Evolutionary conservation across 2,113 vertebrate species (phyloP), one percentile per base, ranked within the genome.

Genomic region (Eurystomus gularis): DNA sequence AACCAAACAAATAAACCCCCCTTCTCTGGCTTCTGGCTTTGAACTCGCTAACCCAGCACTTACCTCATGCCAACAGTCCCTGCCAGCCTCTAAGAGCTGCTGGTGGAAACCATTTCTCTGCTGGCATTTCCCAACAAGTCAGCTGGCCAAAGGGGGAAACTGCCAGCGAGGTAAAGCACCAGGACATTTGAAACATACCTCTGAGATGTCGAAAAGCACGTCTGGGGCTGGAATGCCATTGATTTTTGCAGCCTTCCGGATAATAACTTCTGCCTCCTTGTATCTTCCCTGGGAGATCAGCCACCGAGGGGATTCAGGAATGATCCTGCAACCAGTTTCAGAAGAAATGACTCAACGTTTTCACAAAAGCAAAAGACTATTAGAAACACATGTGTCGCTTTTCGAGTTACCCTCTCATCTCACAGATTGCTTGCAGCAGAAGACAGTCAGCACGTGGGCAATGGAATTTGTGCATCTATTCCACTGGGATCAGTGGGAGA

Each of bases 271-370:
- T 42, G 99, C 99, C 82, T 99, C 99, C 78, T 95, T 57, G 18
- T 98, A 96, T 96, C 98, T 98, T 69, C 98, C 98, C 94, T 98
- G 98, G 91, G 99, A 99, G 71, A 99, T 97, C 85, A 99, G 97
- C 99, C 99, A 99, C 26, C 99, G 98, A 54, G 99, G 99, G 88
- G 99, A 99, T 96, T 99, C 99, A 65, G 99, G 99, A 96, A 99
- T 98, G 93, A 98, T 91, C 99, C 99, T 99, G 96, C 29, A 97
- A 93, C 68, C 78, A 83, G 64, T 58, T 83, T 49, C 54, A 92
- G 84, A 93, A 94, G 29, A 92, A 81, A 87, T 64, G 46, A 87
- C 54, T 88, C 77, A 75, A 33, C 4, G 3, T 52, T 94, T 88
- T 65, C 62, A 60, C 35, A 33, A 17, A 54, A 86, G 26, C 5